Conservation (phyloP, 2,797 vertebrate species). For the Petrocephalus schoutedeni region DNA sequence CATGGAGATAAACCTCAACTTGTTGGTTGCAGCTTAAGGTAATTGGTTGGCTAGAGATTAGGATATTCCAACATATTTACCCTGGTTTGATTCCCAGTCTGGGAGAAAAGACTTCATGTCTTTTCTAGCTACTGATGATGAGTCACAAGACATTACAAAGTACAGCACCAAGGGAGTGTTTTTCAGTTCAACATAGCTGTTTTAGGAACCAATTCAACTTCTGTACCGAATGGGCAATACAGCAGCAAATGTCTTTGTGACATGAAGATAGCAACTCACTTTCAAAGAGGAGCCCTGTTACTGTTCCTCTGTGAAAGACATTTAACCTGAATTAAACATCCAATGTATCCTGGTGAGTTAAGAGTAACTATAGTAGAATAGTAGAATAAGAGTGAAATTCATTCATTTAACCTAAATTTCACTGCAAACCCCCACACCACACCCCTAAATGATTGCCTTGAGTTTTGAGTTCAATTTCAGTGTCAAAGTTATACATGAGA, state of each 20-base stretch:
- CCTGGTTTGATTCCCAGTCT: background rate
- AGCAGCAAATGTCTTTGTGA: background rate
- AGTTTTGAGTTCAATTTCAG: background rate
- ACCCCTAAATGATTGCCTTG: background rate
- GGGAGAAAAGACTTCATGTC: background rate
- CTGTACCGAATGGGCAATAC: background rate
- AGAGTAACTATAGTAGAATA: no score
- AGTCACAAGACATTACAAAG: background rate
- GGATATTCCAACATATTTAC: background rate
- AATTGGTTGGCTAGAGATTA: background rate
- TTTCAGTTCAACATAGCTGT: background rate
- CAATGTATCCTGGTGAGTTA: background rate
- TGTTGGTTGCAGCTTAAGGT: background rate
- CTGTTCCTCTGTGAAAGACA: background rate
- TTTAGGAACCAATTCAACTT: background rate
- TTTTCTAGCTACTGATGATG: background rate
- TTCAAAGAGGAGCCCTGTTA: background rate
- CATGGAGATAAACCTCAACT: background rate
- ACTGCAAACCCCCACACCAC: background rate
- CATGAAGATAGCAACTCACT: background rate
- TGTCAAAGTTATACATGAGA: background rate
- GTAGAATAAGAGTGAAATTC: background rate
- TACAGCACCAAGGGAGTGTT: background rate
- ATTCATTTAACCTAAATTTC: background rate
- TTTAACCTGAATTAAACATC: background rate